These are phyloP conservation scores for Petroica traversi DNA, from an alignment of 2,113 vertebrate genomes.

Conservation along the genomic window DNA sequence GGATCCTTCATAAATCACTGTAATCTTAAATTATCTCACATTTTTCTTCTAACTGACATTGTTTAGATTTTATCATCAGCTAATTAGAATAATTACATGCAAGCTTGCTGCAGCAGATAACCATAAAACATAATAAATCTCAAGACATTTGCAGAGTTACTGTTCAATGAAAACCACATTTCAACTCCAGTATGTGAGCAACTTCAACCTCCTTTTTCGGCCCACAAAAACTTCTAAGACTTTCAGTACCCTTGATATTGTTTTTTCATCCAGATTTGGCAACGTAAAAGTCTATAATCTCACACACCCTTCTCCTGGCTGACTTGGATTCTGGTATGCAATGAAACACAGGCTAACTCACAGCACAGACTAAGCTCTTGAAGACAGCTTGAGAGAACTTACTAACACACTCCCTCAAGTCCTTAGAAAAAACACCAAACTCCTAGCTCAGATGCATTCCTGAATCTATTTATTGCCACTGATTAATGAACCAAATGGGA, in stretches of 20 bases:
- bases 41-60: background rate
- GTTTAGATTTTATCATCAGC: constrained; percentile 50
- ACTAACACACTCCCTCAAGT: background rate
- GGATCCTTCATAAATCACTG: background rate
- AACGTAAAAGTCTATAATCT: background rate
- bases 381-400: background rate
- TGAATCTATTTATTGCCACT: background rate
- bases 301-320: background rate
- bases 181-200: background rate
- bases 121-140: background rate
- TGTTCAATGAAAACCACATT: background rate
- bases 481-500: background rate
- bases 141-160: background rate
- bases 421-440: background rate
- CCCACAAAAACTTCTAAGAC: background rate
- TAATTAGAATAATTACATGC: constrained; percentile 52
- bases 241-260: background rate
- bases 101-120: background rate
- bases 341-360: background rate
- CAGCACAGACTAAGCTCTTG: background rate
- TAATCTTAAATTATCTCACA: background rate
- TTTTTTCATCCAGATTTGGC: background rate
- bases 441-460: background rate
- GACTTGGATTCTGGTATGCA: background rate
- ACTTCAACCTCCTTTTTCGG: background rate